Evolutionary conservation across 2,113 vertebrate species (phyloP).

Genomic region (Sarotherodon lohbergeri): DNA sequence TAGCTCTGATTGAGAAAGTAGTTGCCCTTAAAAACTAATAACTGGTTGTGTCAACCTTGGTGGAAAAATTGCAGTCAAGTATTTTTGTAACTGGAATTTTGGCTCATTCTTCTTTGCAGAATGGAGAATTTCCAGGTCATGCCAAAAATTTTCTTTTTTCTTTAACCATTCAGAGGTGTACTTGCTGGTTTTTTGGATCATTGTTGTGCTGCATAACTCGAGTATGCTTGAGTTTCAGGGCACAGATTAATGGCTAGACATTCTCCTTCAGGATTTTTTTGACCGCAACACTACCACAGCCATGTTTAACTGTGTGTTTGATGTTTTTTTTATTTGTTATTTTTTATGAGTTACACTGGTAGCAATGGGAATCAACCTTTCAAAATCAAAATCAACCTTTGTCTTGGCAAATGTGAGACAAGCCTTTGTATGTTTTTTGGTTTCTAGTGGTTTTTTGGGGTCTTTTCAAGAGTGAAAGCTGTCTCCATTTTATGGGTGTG

Average conservation of each 20-base stretch:
- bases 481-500: background rate
- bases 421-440: background rate
- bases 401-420: background rate
- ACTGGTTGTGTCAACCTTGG: fast-evolving
- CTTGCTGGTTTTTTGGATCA: background rate
- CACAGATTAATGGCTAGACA: background rate
- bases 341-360: background rate
- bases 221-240: background rate
- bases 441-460: background rate
- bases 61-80: fast-evolving
- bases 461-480: background rate
- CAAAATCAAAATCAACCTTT: background rate
- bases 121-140: background rate
- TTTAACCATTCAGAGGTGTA: background rate
- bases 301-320: background rate
- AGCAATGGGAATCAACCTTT: background rate
- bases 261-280: background rate
- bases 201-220: background rate
- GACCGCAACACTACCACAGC: fast-evolving
- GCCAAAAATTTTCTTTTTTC: fast-evolving
- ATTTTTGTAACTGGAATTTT: background rate
- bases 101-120: background rate
- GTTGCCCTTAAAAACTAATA: background rate
- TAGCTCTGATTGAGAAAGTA: background rate
- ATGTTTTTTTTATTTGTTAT: background rate